Percentiles rank a stretch among this genome's conserved stretches.
phyloP scores from a whole-genome alignment of 2,888 invertebrate species.

The Synergus umbraculus region DNA sequence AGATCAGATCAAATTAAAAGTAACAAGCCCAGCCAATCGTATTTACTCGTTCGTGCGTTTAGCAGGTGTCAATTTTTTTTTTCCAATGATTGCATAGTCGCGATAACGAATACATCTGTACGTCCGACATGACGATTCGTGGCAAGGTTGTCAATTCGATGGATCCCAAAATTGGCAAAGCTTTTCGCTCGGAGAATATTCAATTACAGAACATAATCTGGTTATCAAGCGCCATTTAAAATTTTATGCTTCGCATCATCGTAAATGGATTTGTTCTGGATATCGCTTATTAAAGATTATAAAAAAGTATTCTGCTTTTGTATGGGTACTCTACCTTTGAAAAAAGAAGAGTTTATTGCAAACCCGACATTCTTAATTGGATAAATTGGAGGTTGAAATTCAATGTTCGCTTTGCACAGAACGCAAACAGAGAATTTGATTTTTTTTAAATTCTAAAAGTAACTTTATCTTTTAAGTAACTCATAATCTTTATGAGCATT shows the following conservation, averaged over 20 bases:
- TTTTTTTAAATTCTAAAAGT: not conserved
- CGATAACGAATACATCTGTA: slow-evolving; percentile 26
- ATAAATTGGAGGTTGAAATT: not conserved
- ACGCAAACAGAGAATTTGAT: not conserved
- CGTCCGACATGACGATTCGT: slow-evolving; percentile 21
- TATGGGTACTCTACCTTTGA: not conserved
- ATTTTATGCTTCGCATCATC: slow-evolving; percentile 20
- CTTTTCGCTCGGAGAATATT: slow-evolving; percentile 33
- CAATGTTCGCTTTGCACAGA: not conserved
- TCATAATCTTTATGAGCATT: too few species aligned
- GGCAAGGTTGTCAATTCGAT: slow-evolving; percentile 26
- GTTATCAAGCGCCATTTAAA: slow-evolving; percentile 3
- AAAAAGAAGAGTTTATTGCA: not conserved
- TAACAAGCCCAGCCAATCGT: slow-evolving; percentile 23
- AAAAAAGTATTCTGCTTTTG: not conserved
- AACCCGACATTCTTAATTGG: not conserved
- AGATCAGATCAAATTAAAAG: slow-evolving; percentile 38
- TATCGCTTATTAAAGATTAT: not conserved
- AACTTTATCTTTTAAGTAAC: too few species aligned
- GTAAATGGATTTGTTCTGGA: slow-evolving; percentile 16
- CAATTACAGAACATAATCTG: slow-evolving; percentile 30
- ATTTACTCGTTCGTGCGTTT: slow-evolving; percentile 26
- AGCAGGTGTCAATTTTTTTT: slow-evolving; percentile 36
- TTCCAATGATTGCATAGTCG: slow-evolving; percentile 29
- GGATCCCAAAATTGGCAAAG: slow-evolving; percentile 22